Evolutionary conservation across 2,113 vertebrate species (phyloP).

Genomic region (Sceloporus undulatus): DNA sequence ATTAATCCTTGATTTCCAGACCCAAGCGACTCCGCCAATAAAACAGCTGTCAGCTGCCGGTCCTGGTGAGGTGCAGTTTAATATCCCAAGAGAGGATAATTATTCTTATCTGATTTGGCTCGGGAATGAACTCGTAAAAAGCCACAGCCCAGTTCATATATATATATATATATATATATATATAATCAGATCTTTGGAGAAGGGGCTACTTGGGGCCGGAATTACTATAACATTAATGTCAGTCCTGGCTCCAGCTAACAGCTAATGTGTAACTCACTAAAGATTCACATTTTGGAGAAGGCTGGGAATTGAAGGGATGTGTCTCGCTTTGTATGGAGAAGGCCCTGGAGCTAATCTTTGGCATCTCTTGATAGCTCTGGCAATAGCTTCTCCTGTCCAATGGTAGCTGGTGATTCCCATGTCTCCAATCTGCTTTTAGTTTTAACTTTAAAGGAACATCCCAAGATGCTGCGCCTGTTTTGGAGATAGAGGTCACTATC

Average conservation of each 20-base stretch:
- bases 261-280: conserved; percentile 77
- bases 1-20: conserved; percentile 79
- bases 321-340: too few relatives aligned
- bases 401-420: too few relatives aligned
- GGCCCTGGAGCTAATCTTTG: too few relatives aligned
- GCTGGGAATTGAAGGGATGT: background rate
- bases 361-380: background rate
- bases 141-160: conserved; percentile 77
- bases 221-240: conserved; percentile 82
- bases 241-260: conserved; percentile 67
- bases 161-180: too few relatives aligned
- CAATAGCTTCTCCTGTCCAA: background rate
- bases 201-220: conserved; percentile 79
- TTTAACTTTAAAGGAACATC: too few relatives aligned
- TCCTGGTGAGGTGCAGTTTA: conserved; percentile 88
- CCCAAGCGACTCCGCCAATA: conserved; percentile 79
- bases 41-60: conserved; percentile 85
- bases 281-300: conserved; percentile 65
- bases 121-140: conserved; percentile 91
- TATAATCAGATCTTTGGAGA: conserved; percentile 77
- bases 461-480: too few relatives aligned
- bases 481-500: too few relatives aligned
- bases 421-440: too few relatives aligned
- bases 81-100: conserved; percentile 90
- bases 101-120: conserved; percentile 94